These are phyloP conservation scores for Podiceps cristatus DNA, from an alignment of 2,113 vertebrate species.

Conservation along the genomic window DNA sequence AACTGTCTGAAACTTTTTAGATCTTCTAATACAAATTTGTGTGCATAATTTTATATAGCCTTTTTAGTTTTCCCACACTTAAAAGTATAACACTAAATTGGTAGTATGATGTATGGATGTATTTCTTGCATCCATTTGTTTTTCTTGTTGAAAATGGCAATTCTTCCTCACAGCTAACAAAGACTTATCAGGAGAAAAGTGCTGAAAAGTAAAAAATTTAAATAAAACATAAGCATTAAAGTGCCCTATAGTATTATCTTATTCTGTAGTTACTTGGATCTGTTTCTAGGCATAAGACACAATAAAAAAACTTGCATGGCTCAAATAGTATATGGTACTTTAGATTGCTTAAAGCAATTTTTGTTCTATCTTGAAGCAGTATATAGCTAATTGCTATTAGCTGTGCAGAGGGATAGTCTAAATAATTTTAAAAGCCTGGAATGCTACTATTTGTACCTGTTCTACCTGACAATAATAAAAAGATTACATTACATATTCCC, in stretches of 20 bases:
- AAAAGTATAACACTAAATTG: background rate
- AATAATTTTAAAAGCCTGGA: background rate
- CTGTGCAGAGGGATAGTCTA: background rate
- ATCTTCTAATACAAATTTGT: background rate
- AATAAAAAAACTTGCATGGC: background rate
- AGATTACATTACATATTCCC: background rate
- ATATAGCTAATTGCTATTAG: background rate
- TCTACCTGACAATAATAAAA: background rate
- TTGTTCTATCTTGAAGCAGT: background rate
- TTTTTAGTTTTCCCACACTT: background rate
- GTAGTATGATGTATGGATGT: background rate
- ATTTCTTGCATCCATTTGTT: background rate
- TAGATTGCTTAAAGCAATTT: background rate
- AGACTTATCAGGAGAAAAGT: background rate
- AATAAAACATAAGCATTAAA: background rate
- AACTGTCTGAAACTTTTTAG: background rate
- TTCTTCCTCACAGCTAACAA: background rate
- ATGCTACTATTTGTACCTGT: background rate
- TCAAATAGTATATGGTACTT: background rate
- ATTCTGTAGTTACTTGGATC: background rate
- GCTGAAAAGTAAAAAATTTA: background rate
- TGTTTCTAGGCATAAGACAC: background rate
- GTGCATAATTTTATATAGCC: background rate
- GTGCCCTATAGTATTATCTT: background rate
- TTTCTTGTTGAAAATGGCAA: background rate